Conservation (phyloP, 2,797 vertebrate genomes). For the Artibeus jamaicensis region DNA sequence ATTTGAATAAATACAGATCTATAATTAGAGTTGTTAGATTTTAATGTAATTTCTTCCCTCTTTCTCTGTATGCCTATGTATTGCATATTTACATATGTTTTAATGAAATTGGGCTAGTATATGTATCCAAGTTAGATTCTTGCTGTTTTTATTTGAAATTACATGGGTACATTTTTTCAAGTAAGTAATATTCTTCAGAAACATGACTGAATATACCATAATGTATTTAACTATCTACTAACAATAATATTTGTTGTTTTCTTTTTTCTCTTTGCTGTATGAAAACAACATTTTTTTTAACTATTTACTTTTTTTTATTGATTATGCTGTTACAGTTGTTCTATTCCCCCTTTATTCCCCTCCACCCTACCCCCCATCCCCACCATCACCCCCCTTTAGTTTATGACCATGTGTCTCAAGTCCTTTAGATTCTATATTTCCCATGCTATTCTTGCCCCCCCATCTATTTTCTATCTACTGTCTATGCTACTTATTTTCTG, state of each 20-base stretch:
- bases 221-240: not conserved
- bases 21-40: not conserved
- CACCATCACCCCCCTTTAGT: no score
- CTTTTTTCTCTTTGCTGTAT: not conserved
- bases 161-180: not conserved
- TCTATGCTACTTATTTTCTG: no score
- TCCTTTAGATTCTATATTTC: no score
- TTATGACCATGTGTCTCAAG: no score
- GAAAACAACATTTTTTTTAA: not conserved
- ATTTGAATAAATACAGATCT: not conserved
- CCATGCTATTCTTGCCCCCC: no score
- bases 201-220: not conserved
- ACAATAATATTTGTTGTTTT: not conserved
- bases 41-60: slow-evolving; percentile 5
- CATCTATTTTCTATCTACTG: no score
- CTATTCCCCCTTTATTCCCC: no score
- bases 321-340: no score
- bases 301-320: no score
- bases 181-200: slow-evolving; percentile 27
- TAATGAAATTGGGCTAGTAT: not conserved
- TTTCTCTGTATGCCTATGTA: not conserved
- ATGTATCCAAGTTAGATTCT: not conserved
- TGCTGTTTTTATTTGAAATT: slow-evolving; percentile 9
- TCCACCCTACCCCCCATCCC: no score
- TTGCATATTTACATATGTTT: not conserved